These are phyloP conservation scores for Sebastes oblongus DNA, from an alignment of 2,797 vertebrate genomes.

Conservation along the genomic window DNA sequence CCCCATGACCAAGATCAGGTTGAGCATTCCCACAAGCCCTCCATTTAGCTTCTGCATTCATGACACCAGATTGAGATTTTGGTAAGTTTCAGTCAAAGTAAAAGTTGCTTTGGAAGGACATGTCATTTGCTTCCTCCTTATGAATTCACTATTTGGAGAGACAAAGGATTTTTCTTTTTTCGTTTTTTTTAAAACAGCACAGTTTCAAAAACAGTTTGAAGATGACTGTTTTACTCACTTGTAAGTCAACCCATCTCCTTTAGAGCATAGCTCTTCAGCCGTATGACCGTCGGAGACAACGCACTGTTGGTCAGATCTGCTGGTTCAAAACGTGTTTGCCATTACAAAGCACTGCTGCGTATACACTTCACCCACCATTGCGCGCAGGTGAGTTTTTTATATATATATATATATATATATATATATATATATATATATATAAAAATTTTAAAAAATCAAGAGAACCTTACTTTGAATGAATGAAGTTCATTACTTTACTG, in stretches of 20 bases:
- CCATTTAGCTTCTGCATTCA: neutral
- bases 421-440: too few relatives aligned
- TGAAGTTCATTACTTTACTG: conserved; percentile 29
- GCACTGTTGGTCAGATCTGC: conserved; percentile 87
- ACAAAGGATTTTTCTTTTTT: conserved; percentile 41
- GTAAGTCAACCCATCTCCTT: conserved; percentile 94
- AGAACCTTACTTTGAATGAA: conserved; percentile 45
- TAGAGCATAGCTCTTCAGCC: conserved; percentile 94
- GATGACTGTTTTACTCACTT: conserved; percentile 88
- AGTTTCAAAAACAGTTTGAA: conserved; percentile 70
- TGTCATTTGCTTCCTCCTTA: conserved; percentile 58
- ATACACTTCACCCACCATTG: conserved; percentile 50
- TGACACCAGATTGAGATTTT: conserved; percentile 10
- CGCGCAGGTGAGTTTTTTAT: conserved; percentile 25
- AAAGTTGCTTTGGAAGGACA: conserved; percentile 20
- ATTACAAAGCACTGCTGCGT: conserved; percentile 76
- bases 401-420: too few relatives aligned
- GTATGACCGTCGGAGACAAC: conserved; percentile 89
- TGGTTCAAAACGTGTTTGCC: conserved; percentile 85
- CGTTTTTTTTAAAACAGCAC: conserved; percentile 24
- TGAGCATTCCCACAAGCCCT: conserved; percentile 23
- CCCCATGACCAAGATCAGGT: conserved; percentile 45
- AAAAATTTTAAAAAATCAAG: conserved; percentile 28
- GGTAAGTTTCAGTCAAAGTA: conserved; percentile 2
- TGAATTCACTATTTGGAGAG: conserved; percentile 50